Conservation (phyloP, 64 coral and sea anemone species). For the Acropora yongei region DNA sequence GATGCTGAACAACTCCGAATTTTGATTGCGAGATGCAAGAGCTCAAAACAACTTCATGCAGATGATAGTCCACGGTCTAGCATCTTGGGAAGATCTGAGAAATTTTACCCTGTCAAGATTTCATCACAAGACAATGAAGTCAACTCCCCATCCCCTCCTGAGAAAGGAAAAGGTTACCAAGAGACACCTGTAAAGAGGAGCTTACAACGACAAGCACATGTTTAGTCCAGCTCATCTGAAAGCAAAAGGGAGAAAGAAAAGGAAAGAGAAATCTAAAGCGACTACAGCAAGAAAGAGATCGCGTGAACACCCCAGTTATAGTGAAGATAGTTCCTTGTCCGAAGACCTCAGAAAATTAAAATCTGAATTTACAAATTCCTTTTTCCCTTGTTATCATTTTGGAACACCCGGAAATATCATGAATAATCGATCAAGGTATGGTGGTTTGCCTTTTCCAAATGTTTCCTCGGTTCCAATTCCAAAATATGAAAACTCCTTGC, state of each 20-base stretch:
- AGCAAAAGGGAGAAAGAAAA: not conserved
- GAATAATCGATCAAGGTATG: too few relatives aligned
- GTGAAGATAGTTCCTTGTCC: not conserved
- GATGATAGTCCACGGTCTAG: not conserved
- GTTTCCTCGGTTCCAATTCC: too few relatives aligned
- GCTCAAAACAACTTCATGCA: not conserved
- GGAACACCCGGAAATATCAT: too few relatives aligned
- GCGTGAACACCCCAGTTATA: not conserved
- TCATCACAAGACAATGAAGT: not conserved
- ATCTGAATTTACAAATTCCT: not conserved
- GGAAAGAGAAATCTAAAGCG: slow-evolving; percentile 7
- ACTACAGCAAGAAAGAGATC: not conserved
- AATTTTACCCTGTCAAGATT: not conserved
- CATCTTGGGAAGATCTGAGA: not conserved
- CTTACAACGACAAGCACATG: not conserved
- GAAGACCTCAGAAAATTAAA: not conserved
- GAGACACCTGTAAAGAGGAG: slow-evolving; percentile 1
- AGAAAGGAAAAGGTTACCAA: not conserved
- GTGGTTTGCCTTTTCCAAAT: too few relatives aligned
- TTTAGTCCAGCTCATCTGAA: not conserved
- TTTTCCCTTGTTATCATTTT: not conserved
- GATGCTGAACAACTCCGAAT: slow-evolving; percentile 22
- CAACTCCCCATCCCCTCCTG: not conserved
- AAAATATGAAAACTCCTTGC: too few relatives aligned
- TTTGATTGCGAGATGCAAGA: slow-evolving; percentile 49